Base-by-base conservation (phyloP, 2,888 invertebrate genomes). In the Hirtodrosophila cameraria region DNA sequence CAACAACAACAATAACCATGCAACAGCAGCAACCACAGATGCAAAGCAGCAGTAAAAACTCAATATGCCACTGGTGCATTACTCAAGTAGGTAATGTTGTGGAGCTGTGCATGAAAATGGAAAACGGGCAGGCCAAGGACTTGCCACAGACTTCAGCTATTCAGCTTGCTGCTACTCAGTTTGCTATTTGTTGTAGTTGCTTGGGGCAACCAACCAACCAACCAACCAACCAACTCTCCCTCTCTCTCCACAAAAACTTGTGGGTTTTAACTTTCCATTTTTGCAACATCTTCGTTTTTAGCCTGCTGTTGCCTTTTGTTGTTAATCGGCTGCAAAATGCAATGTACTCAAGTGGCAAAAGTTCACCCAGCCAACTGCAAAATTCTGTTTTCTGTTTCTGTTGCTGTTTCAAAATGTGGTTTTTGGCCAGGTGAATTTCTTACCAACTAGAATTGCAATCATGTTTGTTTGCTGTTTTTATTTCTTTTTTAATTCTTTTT, bases 311-410 rank as follows among this genome's bases (percentile, higher is more conserved):
- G 28, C 16, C 27, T 28, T 69, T 66, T 58, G 52, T 63, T 76
- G 81, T 77, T 78, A 80, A 78, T 78, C 77, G 81, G 60, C 70
- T 83, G 81, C 73, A 83, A 83, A 83, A 80, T 63, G 77, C 81
- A 80, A 84, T 77, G 81, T 81, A 75, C 74, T 80, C 84, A 70
- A 74, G 81, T 77, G 84, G 78, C 66, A 84, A 74, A 84, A 84
- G 69, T 76, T 76, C 76, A 36, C 4, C 33, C 61, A 74, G 35
- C 60, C 73, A 68, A 76, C 67, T 75, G 61, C 72, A 72, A 75
- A 75, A n/a, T n/a, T n/a, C n/a, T 63, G 59, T 64, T 65, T 68
- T 59, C 50, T 60, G 63, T 61, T 69, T 61, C 62, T 15, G 61
- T 68, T 74, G 57, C 57, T 36, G 46, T 38, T 60, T 46, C 45